Evolutionary conservation across 2,888 invertebrate species (phyloP).

Genomic region (Microctonus hyperodae): DNA sequence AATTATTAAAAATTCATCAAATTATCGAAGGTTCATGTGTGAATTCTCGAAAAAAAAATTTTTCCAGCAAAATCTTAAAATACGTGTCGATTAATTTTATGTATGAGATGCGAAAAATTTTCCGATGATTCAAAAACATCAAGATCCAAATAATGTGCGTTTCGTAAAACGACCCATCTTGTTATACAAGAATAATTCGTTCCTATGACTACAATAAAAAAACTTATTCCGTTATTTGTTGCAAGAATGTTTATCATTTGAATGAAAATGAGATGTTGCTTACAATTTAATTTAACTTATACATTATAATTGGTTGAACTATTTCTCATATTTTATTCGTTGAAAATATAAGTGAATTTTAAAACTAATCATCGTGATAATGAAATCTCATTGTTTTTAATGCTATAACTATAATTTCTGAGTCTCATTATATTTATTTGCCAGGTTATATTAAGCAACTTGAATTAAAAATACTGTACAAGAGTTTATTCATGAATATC

Average conservation of each 20-base stretch:
- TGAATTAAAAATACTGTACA: conserved; percentile 60
- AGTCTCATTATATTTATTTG: conserved; percentile 39
- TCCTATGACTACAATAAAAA: conserved; percentile 2
- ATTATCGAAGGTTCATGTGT: no score
- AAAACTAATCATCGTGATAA: conserved; percentile 8
- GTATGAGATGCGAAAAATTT: no score
- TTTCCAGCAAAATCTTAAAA: no score
- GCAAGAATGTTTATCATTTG: neutral
- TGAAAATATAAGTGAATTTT: conserved; percentile 24
- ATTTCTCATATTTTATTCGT: conserved; percentile 11
- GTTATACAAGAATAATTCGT: neutral
- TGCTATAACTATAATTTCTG: neutral
- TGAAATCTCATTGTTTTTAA: neutral
- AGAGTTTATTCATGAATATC: conserved; percentile 43
- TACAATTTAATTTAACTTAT: conserved; percentile 8
- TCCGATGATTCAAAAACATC: no score
- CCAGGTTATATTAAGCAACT: conserved; percentile 44
- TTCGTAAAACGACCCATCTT: no score
- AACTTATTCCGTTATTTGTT: neutral
- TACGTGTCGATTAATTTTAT: no score
- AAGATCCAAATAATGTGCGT: no score
- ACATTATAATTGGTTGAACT: conserved; percentile 15
- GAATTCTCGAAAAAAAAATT: no score
- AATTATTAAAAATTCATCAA: no score
- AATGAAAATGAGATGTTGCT: neutral